These are phyloP conservation scores for Sebastes hubbsi DNA, from an alignment of 2,797 vertebrate genomes.

Conservation along the genomic window DNA sequence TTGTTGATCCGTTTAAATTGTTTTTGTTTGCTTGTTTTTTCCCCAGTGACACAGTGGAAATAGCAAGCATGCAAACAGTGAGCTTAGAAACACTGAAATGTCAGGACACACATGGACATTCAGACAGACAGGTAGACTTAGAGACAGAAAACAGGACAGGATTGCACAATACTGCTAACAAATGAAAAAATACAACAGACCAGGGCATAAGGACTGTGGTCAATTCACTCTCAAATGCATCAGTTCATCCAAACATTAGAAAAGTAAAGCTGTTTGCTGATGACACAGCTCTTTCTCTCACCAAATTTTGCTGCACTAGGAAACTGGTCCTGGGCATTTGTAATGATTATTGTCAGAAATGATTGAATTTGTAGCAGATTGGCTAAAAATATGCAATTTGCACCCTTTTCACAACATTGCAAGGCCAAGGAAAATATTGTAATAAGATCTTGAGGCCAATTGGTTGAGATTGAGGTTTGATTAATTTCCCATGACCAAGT, in stretches of 20 bases:
- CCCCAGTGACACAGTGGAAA: conserved; percentile 37
- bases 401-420: not conserved
- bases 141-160: conserved; percentile 18
- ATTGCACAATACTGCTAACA: conserved; percentile 36
- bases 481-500: not conserved
- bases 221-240: conserved; percentile 41
- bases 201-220: conserved; percentile 1
- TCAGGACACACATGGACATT: conserved; percentile 23
- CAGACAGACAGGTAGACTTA: conserved; percentile 9
- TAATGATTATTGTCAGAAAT: not conserved
- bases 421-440: not conserved
- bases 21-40: not conserved
- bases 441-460: not conserved
- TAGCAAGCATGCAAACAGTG: conserved; percentile 76
- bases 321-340: not conserved
- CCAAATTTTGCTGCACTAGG: not conserved
- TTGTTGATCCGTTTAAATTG: not conserved
- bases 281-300: not conserved
- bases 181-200: conserved; percentile 9
- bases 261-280: conserved; percentile 29
- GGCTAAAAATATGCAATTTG: not conserved
- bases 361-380: not conserved
- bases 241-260: not conserved
- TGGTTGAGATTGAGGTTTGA: not conserved
- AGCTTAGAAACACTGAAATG: conserved; percentile 29